phyloP scores from a whole-genome alignment of 1,140 invertebrate species.

The Aethina tumida region DNA sequence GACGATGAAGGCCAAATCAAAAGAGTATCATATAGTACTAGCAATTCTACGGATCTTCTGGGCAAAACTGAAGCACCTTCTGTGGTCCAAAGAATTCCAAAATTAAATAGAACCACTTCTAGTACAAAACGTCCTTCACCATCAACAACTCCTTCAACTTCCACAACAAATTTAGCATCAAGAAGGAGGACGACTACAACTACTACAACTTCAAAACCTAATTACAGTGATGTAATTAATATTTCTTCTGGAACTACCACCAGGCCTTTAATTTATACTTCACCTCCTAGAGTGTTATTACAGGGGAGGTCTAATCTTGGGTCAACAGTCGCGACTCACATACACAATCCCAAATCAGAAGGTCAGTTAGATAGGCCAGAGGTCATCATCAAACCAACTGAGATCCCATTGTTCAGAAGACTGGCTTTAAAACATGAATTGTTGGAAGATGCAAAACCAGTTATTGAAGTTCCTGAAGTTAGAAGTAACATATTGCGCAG shows the following conservation, averaged over 20 bases:
- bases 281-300: conserved; percentile 23
- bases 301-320: conserved; percentile 18
- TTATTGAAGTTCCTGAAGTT: conserved; percentile 39
- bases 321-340: conserved; percentile 5
- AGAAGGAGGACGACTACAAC: conserved; percentile 37
- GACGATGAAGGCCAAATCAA: conserved; percentile 72
- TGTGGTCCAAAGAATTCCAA: conserved; percentile 41
- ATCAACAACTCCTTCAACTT: conserved; percentile 39
- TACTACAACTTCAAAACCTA: conserved; percentile 27
- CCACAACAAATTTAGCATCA: conserved; percentile 52
- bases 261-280: conserved; percentile 22
- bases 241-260: conserved; percentile 22
- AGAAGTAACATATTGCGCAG: conserved; percentile 44
- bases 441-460: conserved; percentile 36
- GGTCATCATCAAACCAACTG: conserved; percentile 22
- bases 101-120: conserved; percentile 36
- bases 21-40: conserved; percentile 68
- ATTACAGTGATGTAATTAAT: conserved; percentile 34
- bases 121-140: conserved; percentile 30
- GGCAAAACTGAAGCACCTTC: conserved; percentile 40
- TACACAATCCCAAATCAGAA: conserved; percentile 20
- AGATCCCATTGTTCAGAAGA: conserved; percentile 20
- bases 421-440: conserved; percentile 18
- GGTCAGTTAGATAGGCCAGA: conserved; percentile 30
- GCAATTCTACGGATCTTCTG: conserved; percentile 44